Base-by-base conservation (phyloP, 2,113 vertebrate genomes). In the Sinocyclocheilus anshuiensis region DNA sequence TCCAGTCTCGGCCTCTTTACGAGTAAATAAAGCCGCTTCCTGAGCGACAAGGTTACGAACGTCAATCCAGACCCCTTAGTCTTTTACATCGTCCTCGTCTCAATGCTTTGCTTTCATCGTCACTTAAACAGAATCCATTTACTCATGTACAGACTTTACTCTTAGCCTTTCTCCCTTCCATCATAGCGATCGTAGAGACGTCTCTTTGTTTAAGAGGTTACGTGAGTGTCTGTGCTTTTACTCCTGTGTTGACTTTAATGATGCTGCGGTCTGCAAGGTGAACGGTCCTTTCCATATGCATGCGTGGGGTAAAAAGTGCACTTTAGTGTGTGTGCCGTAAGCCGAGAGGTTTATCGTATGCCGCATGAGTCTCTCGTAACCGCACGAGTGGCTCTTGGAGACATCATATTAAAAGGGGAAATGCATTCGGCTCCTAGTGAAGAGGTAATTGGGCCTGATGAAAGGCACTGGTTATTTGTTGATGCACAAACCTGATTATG, bases 61-160 rank as follows among this genome's bases (percentile, higher is more conserved):
- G 48, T 76, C 77, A 67, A 86, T 74, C 65, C 65, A 33, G 59
- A 81, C 86, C 81, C 45, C 79, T 86, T 85, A 86, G 45, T 87
- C 74, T 90, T 85, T 86, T 83, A 88, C 82, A 45, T 82, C 86
- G 42, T 83, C 53, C 80, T 36, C 67, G n/a, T 83, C 45, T 82
- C 85, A 39, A 26, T 81, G 69, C 26, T 63, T 76, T 67, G 33
- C 88, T 89, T 89, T 87, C 88, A 87, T 89, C 86, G 88, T 57
- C 87, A 86, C 86, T 88, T 89, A 84, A 86, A 81, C 86, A 55
- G 81, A 86, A 88, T 86, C 84, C 83, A 90, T 90, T 90, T 90
- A 84, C 84, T 74, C 84, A 13, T 48, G 65, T 33, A 24, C 48
- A 76, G 77, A 83, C 39, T 63, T 59, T 45, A 20, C n/a, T 84